Evolutionary conservation across 2,888 invertebrate species (phyloP).

Genomic region (Apamea epomidion): DNA sequence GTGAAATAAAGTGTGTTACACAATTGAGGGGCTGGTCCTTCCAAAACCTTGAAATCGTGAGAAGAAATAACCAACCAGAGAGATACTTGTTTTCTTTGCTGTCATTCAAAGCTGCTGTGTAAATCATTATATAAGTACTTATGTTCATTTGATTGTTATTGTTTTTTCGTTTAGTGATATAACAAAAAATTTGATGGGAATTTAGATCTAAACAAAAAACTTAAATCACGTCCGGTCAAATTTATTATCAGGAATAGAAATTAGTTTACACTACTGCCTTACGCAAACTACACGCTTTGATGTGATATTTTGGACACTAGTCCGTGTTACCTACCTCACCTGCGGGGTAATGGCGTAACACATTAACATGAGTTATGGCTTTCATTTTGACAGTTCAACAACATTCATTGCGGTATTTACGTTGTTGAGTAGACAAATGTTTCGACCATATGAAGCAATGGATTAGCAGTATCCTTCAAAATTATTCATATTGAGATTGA

Average conservation of each 20-base stretch:
- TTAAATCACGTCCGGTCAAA: background rate
- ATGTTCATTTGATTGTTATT: background rate
- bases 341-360: background rate
- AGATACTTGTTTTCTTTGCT: background rate
- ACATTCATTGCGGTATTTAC: background rate
- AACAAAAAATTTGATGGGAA: conserved; percentile 10
- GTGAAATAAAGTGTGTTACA: background rate
- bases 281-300: background rate
- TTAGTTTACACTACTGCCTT: background rate
- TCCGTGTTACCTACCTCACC: background rate
- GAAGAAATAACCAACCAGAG: conserved; percentile 1
- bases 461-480: background rate
- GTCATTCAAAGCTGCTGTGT: conserved; percentile 13
- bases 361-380: background rate
- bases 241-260: background rate
- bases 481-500: background rate
- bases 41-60: background rate
- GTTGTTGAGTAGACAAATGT: background rate
- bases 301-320: background rate
- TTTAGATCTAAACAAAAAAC: conserved; percentile 7
- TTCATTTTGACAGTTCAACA: background rate
- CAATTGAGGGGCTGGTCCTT: background rate
- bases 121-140: background rate
- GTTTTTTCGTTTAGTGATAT: background rate
- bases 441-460: background rate